A percentile compares a stretch with the other conserved stretches of the same genome.
phyloP scores from a whole-genome alignment of 2,113 vertebrate genomes.

The Hystrix cristata region DNA sequence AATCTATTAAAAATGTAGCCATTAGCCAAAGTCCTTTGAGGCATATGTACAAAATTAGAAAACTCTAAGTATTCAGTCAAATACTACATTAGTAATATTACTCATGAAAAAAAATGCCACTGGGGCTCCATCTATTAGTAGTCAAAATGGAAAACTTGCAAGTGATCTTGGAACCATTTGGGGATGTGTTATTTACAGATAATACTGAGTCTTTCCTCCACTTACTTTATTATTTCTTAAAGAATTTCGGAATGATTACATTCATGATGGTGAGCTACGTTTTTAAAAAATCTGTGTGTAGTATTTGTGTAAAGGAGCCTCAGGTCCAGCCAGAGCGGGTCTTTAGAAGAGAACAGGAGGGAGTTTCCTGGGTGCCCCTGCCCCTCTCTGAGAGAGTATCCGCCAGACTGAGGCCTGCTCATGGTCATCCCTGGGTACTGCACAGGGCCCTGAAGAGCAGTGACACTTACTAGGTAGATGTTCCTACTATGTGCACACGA shows the following conservation, averaged over 20 bases:
- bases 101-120: slow-evolving; percentile 45
- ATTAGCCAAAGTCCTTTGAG: slow-evolving; percentile 66
- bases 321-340: slow-evolving; percentile 15
- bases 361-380: not conserved
- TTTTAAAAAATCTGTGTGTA: slow-evolving; percentile 16
- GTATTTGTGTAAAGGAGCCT: not conserved
- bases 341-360: not conserved
- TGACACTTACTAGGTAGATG: not conserved
- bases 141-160: not conserved
- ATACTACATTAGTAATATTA: slow-evolving; percentile 46
- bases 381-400: not conserved
- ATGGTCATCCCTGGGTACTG: not conserved
- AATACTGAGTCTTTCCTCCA: not conserved
- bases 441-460: not conserved
- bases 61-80: slow-evolving; percentile 56
- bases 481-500: not conserved
- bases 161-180: slow-evolving; percentile 13
- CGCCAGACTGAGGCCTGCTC: not conserved
- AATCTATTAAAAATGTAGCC: slow-evolving; percentile 65
- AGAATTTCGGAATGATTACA: slow-evolving; percentile 17
- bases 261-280: not conserved
- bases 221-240: slow-evolving; percentile 31
- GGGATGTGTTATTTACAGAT: not conserved
- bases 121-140: not conserved
- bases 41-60: slow-evolving; percentile 62